Conservation (phyloP, 2,113 vertebrate genomes). For the Thunnus thynnus region DNA sequence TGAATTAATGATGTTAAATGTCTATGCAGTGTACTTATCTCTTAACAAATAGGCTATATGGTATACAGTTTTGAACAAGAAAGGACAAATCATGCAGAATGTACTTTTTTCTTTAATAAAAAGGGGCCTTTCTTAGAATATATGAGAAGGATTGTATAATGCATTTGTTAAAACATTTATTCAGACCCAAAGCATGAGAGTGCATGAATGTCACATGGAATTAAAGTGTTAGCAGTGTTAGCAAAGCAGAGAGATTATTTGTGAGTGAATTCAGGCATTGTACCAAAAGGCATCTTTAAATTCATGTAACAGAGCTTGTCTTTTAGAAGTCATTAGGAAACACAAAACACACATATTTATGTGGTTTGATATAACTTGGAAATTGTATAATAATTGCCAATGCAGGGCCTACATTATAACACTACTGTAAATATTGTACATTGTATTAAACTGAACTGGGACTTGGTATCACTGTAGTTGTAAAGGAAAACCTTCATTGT, state of each 20-base stretch:
- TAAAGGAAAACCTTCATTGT: no score
- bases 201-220: slow-evolving; percentile 47
- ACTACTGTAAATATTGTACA: not conserved
- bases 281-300: slow-evolving; percentile 16
- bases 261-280: slow-evolving; percentile 19
- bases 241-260: slow-evolving; percentile 10
- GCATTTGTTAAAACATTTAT: slow-evolving; percentile 61
- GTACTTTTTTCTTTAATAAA: slow-evolving; percentile 9
- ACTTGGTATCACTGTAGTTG: not conserved
- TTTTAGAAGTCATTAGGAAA: not conserved
- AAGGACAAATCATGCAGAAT: not conserved
- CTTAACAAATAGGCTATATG: not conserved
- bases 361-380: not conserved
- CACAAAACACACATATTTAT: not conserved
- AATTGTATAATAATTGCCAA: not conserved
- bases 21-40: not conserved
- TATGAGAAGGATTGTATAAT: slow-evolving; percentile 44
- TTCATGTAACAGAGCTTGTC: not conserved
- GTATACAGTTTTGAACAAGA: slow-evolving; percentile 16
- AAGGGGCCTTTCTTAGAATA: not conserved
- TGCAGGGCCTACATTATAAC: not conserved
- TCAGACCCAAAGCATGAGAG: slow-evolving; percentile 44
- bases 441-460: not conserved
- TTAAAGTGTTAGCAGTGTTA: slow-evolving; percentile 36
- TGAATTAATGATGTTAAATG: not conserved